These are phyloP conservation scores for Habrosyne pyritoides DNA, from an alignment of 2,888 invertebrate species.

Conservation along the genomic window DNA sequence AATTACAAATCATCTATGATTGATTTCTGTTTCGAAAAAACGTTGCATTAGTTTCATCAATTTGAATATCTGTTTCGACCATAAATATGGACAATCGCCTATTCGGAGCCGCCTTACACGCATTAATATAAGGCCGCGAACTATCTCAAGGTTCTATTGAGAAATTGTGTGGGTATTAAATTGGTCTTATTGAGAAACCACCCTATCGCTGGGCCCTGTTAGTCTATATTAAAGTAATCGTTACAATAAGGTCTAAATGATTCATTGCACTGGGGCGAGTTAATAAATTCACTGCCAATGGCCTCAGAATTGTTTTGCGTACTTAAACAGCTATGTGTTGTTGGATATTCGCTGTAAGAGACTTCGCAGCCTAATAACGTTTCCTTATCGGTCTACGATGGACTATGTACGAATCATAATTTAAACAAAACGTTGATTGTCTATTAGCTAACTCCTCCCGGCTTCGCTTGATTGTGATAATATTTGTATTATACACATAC, in stretches of 20 bases:
- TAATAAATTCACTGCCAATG: background rate
- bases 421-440: background rate
- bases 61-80: background rate
- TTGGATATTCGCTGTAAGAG: background rate
- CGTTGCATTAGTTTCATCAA: background rate
- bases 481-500: too few relatives aligned
- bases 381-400: background rate
- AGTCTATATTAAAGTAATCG: background rate
- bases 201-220: background rate
- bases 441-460: too few relatives aligned
- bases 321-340: background rate
- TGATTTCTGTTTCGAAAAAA: conserved; percentile 13
- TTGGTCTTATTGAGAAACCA: background rate
- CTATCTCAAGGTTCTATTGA: background rate
- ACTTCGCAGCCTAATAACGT: background rate
- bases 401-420: background rate
- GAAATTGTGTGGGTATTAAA: background rate
- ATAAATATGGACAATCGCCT: background rate
- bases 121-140: background rate
- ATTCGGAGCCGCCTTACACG: background rate
- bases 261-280: background rate
- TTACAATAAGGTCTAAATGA: background rate
- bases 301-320: conserved; percentile 3
- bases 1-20: conserved; percentile 19
- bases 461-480: too few relatives aligned